phyloP scores from a whole-genome alignment of 1,140 invertebrate genomes.

The Akabosia matsudoensis region DNA sequence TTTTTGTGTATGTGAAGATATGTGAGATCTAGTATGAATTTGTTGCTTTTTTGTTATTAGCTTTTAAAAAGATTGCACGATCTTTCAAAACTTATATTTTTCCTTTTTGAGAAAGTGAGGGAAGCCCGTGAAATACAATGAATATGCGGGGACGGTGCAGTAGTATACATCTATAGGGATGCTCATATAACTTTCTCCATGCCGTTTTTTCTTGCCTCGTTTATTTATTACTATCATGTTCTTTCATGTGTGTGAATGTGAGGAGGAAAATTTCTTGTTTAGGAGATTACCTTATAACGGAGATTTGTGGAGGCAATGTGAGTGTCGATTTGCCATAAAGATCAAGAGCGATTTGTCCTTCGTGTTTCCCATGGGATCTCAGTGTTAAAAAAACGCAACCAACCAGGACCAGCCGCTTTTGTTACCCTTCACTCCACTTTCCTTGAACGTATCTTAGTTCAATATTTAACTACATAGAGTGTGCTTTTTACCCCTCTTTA shows the following conservation, averaged over 20 bases:
- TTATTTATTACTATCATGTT: background rate
- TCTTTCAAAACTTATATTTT: background rate
- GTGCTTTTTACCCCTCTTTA: slow-evolving; percentile 22
- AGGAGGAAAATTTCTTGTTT: slow-evolving; percentile 24
- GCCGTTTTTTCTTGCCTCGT: background rate
- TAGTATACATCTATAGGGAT: background rate
- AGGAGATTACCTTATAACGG: slow-evolving; percentile 46
- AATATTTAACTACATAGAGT: too few species aligned
- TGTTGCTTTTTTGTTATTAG: background rate
- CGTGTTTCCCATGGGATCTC: slow-evolving; percentile 43
- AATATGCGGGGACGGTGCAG: too few species aligned
- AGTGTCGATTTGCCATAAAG: slow-evolving; percentile 46
- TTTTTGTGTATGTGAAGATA: too few species aligned
- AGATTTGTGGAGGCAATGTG: slow-evolving; percentile 45
- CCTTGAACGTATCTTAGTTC: too few species aligned
- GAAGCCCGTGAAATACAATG: too few species aligned
- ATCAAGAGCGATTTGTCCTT: slow-evolving; percentile 46
- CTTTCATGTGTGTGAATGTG: background rate
- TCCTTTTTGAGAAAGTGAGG: background rate
- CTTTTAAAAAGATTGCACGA: too few species aligned
- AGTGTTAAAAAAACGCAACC: background rate
- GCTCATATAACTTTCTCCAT: background rate
- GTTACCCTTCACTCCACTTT: slow-evolving; percentile 33
- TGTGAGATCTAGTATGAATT: too few species aligned
- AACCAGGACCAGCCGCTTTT: background rate